Evolutionary conservation across 2,888 invertebrate genomes (phyloP), one percentile per base, ranked within the genome.

Genomic region (Andrena dorsata): DNA sequence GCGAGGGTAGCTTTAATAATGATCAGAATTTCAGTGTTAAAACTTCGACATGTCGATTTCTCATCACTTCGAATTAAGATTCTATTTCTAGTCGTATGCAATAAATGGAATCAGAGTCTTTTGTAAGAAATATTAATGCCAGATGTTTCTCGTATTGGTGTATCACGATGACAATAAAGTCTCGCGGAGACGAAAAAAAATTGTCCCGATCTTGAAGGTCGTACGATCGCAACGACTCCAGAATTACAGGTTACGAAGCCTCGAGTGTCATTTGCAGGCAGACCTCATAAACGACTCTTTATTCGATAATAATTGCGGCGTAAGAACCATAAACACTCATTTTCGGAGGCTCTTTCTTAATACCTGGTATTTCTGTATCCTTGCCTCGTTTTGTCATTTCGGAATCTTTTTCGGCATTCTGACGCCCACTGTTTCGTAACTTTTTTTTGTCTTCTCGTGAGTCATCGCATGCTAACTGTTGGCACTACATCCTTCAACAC

Each of bases 301-400:
- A 92, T 93, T 92, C 87, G 92, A 93, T 93, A 92, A 93, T 93
- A 93, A 93, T 92, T 92, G 90, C 90, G 83, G 82, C 83, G 76
- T 83, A 89, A 88, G 84, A 85, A 82, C 86, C 84, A 89, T 90
- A 92, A 93, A 91, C 87, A 91, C 88, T 90, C 86, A 90, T 91
- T 91, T 90, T 90, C 90, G 87, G 77, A 84, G 84, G 82, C 86
- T 86, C 83, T 73, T 78, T 64, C 68, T 74, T 91, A 89, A 91
- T 90, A 84, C 81, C 86, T 70, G 83, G 77, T 88, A 89, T 90
- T 89, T 89, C 74, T 51, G 78, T 66, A 76, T 83, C 76, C 69
- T 23, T 78, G 58, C 73, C 78, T 84, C 76, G 75, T 88, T 86
- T 80, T 84, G 76, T 89, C 84, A 82, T 89, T 80, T 68, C 23